These are phyloP conservation scores for Chanos chanos DNA, from an alignment of 2,797 vertebrate species.

Conservation along the genomic window DNA sequence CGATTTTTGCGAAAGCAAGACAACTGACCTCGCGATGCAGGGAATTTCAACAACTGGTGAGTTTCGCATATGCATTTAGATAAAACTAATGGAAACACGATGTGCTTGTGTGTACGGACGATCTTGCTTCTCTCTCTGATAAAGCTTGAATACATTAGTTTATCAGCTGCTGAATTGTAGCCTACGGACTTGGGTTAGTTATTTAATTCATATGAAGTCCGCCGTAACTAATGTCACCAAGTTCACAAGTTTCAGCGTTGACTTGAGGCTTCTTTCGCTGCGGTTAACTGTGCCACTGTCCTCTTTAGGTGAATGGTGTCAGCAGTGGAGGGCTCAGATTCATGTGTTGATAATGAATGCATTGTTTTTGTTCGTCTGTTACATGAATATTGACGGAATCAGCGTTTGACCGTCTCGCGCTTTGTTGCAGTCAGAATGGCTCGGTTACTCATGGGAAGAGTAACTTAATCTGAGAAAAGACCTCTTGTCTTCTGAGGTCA, in stretches of 20 bases:
- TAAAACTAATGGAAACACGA: slow-evolving; percentile 35
- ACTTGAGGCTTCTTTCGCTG: neutral
- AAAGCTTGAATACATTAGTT: slow-evolving; percentile 31
- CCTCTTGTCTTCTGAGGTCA: too few species aligned
- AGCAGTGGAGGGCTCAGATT: slow-evolving; percentile 2
- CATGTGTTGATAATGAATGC: neutral
- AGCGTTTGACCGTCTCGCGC: neutral
- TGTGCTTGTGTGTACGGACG: slow-evolving; percentile 27
- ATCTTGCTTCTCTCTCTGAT: neutral
- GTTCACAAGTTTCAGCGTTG: neutral
- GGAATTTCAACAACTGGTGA: slow-evolving; percentile 66
- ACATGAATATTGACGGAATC: neutral
- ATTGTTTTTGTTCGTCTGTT: neutral
- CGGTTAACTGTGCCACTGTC: neutral
- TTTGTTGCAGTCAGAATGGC: neutral
- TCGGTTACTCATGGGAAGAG: too few species aligned
- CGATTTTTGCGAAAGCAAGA: slow-evolving; percentile 36
- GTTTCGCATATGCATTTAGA: slow-evolving; percentile 27
- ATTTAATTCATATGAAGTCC: too few species aligned
- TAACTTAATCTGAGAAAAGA: too few species aligned
- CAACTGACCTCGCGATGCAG: slow-evolving; percentile 65
- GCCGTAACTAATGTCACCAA: neutral
- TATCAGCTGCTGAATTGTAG: slow-evolving; percentile 53
- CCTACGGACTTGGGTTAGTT: too few species aligned
- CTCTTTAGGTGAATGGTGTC: slow-evolving; percentile 1